Base-by-base conservation (phyloP, 2,113 vertebrate genomes). In the Steatornis caripensis region DNA sequence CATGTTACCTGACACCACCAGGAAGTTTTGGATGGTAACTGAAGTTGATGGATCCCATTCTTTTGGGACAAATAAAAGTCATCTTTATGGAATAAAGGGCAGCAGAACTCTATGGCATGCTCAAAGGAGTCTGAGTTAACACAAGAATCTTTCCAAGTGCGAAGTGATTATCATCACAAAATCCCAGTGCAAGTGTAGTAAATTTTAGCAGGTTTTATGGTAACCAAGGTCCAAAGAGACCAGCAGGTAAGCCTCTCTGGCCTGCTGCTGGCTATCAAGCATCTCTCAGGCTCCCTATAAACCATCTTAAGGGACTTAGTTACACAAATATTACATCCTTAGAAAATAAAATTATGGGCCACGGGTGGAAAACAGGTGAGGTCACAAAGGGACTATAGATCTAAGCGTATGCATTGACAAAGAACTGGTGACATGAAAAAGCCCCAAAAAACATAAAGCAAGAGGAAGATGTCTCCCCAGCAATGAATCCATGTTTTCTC, bases 181-280 rank as follows among this genome's bases (percentile, higher is more conserved):
- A 32, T 64, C 23, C 11, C 13, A 55, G 18, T 8, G 11, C 41
- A 62, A 62, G 16, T 1, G 0, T 36, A 49, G 30, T 1, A 23
- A 43, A 34, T 22, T 86, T 77, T 54, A 45, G 13, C 8, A 75
- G 14, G 5, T 76, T 64, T 79, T 58, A n/a, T 54, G 58, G 29
- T 51, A 76, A 77, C 3, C 16, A 22, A 79, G 27, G 27, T 79
- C 66, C 57, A 60, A 78, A 68, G 6, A 41, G 3, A 79, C 9
- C 14, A 55, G 11, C 10, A 34, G n/a, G 9, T 64, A 78, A 83
- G 8, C 2, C 15, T 71, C 20, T 61, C n/a, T 80, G 46, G 29
- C 34, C 18, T 22, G 7, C 16, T 54, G 7, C n/a, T 76, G 68
- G 43, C n/a, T 64, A 8, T 45, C 26, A 68, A 20, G 24, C 39